Base-by-base conservation (phyloP, 2,888 invertebrate genomes). In the Andrena minutula region DNA sequence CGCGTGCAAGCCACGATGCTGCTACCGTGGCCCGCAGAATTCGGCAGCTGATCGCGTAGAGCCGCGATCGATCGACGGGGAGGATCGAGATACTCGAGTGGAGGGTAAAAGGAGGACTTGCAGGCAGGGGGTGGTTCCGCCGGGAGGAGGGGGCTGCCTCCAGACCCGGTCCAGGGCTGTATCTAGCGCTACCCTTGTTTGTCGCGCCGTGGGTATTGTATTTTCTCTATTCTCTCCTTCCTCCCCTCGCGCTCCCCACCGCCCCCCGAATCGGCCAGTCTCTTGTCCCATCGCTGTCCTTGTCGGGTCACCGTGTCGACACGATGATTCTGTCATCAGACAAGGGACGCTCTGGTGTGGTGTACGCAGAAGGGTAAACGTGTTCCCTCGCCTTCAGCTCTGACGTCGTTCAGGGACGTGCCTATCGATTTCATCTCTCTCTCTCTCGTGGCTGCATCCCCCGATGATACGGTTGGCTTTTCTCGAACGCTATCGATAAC, bases 381-480 rank as follows among this genome's bases (percentile, higher is more conserved):
- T 72, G 73, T 83, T 75, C 78, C 71, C 89, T 77, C 86, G 60
- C 80, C 82, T 83, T 79, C 79, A 16, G 68, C 69, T 70, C 75
- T 87, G 89, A 83, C 87, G 89, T 87, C 87, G 89, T 87, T 88
- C 88, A 89, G 85, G 87, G 77, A 86, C 89, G 86, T 87, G 87
- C 79, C 80, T 89, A 88, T 88, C 87, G 88, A 88, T 88, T 86
- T 87, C 86, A 86, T 87, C 89, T 83, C 41, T 85, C 85, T 87
- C 89, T 83, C 41, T 85, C 85, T 79, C 76, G 71, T 69, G 72
- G 83, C 65, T 83, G 81, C 79, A 82, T 82, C 85, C 41, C 65
- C 64, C 64, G 83, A 78, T 76, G 79, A 76, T 65, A 66, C 75
- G 51, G 74, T 82, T 77, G 56, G n/a, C 71, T 80, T 74, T 75